Evolutionary conservation across 2,113 vertebrate species (phyloP).

Genomic region (Aegithalos caudatus): DNA sequence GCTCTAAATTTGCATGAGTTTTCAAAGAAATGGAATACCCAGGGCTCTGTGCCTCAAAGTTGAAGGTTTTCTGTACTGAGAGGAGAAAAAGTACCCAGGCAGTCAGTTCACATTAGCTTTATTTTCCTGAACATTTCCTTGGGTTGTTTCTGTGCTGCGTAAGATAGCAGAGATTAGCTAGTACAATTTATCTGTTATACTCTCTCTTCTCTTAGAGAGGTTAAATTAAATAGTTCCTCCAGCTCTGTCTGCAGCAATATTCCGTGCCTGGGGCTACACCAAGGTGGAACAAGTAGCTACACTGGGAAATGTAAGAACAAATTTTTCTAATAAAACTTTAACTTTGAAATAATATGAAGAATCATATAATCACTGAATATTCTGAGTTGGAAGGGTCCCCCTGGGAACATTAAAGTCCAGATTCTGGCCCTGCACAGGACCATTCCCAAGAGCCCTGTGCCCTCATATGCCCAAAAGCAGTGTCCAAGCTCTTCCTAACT

Average conservation of each 20-base stretch:
- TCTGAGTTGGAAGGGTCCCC: neutral
- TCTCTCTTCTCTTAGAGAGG: neutral
- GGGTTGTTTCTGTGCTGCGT: neutral
- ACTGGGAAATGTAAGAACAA: neutral
- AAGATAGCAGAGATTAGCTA: neutral
- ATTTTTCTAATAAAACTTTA: neutral
- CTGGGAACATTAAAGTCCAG: neutral
- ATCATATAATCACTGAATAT: neutral
- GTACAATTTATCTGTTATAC: neutral
- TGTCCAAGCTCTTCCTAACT: neutral
- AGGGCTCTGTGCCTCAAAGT: neutral
- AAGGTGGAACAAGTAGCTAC: neutral
- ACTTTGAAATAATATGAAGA: neutral
- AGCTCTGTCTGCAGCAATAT: neutral
- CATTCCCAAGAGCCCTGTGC: neutral
- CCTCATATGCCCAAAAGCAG: neutral
- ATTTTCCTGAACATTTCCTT: neutral
- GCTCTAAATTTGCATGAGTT: neutral
- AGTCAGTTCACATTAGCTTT: neutral
- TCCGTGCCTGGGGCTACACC: neutral
- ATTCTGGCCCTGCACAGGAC: neutral
- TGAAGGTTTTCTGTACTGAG: neutral
- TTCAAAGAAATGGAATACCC: neutral
- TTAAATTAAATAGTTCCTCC: neutral
- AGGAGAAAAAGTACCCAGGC: neutral